Evolutionary conservation across 2,888 invertebrate species (phyloP), one percentile per base, ranked within the genome.

Genomic region (Deilephila elpenor): DNA sequence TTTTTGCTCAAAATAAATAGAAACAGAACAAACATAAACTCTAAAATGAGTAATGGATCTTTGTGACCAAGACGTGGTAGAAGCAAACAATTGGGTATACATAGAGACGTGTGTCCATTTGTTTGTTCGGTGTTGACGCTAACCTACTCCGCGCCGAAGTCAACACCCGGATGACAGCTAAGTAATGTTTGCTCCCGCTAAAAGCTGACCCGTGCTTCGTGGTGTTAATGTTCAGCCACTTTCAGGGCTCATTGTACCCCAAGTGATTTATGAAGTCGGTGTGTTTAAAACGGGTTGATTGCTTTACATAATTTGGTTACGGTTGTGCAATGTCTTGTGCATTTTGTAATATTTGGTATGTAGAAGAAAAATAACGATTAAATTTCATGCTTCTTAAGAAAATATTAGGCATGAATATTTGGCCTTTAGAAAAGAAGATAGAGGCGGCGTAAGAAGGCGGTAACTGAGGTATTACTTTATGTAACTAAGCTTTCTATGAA

Each of bases 101-200:
- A 56, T 56, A 56, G n/a, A 56, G 56, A 56, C 56, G 37, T 62
- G 62, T 59, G 60, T 61, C 60, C 14, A 29, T 61, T 25, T 86
- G 86, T 88, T 84, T 84, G 82, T 80, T 84, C 83, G 84, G 83
- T 84, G 82, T 83, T 82, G 85, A 81, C 84, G 78, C 85, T 91
- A 90, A 92, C 84, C 25, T 62, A 34, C n/a, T 81, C 77, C 74
- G 84, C 83, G 86, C 83, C 74, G 82, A 75, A 88, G 90, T 87
- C 89, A 87, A 88, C 88, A 84, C 79, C 78, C 92, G 91, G 93
- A 92, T 91, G 89, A 84, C 88, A 87, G 87, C 84, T 86, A 90
- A 91, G 92, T 91, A 88, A 92, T 92, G 93, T 93, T 93, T 93
- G 86, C 89, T 81, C 83, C 62, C 87, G 87, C 92, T 93, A 92